A percentile compares a stretch with the other conserved stretches of the same genome.
These are phyloP conservation scores for Kryptopterus vitreolus DNA, from an alignment of 2,797 vertebrate species.

Conservation along the genomic window DNA sequence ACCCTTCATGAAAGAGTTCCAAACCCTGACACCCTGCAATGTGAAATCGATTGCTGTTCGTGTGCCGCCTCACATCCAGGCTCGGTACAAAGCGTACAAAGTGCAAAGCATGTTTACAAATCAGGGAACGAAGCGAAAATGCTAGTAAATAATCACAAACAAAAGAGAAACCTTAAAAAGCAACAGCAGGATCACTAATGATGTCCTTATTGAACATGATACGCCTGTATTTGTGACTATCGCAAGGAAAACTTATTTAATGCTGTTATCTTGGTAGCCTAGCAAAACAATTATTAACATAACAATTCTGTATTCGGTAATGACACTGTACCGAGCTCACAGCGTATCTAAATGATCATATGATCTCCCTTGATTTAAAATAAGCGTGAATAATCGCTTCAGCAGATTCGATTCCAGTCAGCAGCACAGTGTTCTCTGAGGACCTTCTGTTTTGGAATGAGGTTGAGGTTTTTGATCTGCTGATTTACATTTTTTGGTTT, in stretches of 20 bases:
- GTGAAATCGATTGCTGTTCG: slow-evolving; percentile 26
- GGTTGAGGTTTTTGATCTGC: not conserved
- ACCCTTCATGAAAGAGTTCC: slow-evolving; percentile 18
- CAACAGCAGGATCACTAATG: not conserved
- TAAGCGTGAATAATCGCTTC: not conserved
- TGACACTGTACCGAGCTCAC: no score
- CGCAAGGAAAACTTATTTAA: not conserved
- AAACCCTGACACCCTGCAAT: slow-evolving; percentile 1
- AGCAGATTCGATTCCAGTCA: not conserved
- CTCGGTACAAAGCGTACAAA: not conserved
- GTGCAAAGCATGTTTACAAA: slow-evolving; percentile 6
- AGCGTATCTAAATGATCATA: not conserved
- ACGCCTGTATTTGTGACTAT: not conserved
- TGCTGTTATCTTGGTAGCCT: not conserved
- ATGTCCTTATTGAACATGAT: not conserved
- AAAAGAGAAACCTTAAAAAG: not conserved
- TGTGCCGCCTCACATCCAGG: slow-evolving; percentile 6
- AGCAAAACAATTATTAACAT: no score
- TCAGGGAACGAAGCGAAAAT: not conserved
- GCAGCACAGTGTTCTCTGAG: not conserved
- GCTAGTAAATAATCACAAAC: not conserved
- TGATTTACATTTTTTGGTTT: not conserved
- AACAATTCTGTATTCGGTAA: no score
- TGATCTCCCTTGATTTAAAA: not conserved
- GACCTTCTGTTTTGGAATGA: not conserved